Conservation (phyloP, 2,888 invertebrate species). For the Emmelina monodactyla region DNA sequence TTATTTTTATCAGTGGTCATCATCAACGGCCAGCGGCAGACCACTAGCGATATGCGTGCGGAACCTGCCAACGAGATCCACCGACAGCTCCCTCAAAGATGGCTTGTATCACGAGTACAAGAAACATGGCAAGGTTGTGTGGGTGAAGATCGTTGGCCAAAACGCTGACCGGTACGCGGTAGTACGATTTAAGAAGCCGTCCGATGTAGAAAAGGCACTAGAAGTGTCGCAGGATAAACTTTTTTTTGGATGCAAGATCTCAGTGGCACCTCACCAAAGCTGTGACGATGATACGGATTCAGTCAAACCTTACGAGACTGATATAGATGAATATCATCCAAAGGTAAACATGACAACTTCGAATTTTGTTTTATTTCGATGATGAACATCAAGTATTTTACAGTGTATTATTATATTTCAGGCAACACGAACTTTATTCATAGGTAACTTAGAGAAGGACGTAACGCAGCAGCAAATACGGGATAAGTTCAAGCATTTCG, state of each 20-base stretch:
- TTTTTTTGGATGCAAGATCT: constrained; percentile 97
- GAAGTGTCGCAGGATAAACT: constrained; percentile 95
- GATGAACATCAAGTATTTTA: no score
- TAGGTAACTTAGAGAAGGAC: constrained; percentile 96
- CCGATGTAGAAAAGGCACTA: constrained; percentile 95
- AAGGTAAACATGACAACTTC: constrained; percentile 56
- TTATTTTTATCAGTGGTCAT: constrained; percentile 58
- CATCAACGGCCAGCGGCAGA: constrained; percentile 74
- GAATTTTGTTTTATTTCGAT: no score
- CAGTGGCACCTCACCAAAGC: constrained; percentile 93
- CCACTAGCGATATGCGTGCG: constrained; percentile 90
- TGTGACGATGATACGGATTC: constrained; percentile 87
- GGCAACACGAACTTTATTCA: constrained; percentile 94
- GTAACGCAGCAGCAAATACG: constrained; percentile 89
- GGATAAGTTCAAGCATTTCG: constrained; percentile 93
- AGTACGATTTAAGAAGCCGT: constrained; percentile 93
- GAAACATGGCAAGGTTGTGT: constrained; percentile 96
- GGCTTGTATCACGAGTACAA: constrained; percentile 98
- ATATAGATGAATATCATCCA: constrained; percentile 95
- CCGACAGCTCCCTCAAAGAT: constrained; percentile 95
- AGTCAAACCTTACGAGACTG: constrained; percentile 90
- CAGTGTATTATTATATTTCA: constrained; percentile 20
- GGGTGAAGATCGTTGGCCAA: constrained; percentile 92
- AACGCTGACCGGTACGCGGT: constrained; percentile 92
- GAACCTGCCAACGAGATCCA: constrained; percentile 87